Base-by-base conservation (phyloP, 1,140 invertebrate species). In the Bombus confusus region DNA sequence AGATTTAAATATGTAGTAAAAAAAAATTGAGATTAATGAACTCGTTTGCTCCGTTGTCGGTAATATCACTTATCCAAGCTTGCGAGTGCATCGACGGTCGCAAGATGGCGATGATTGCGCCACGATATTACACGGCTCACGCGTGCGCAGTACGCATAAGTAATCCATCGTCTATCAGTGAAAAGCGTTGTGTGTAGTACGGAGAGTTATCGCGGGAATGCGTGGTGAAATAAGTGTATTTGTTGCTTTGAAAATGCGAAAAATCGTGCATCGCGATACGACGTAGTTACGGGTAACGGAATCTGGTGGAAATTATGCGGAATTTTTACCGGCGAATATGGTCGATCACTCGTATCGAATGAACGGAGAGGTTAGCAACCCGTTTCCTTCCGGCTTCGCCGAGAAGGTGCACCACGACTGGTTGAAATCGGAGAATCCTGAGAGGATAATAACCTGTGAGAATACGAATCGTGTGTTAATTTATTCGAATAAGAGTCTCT, bases 381-480 rank as follows among this genome's bases (percentile, higher is more conserved):
- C 22, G 28, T 72, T 78, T 39, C 34, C 66, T 37, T 72, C 66
- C 5, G 64, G 64, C n/a, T 85, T 91, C 31, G 84, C 85, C 25
- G 69, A 84, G 12, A 77, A 68, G 18, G 52, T 86, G 13, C 87
- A 74, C 2, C n/a, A 31, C 13, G 85, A 88, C 3, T 91, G 89
- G 89, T 39, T 89, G 22, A 89, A 78, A 41, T 77, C 85, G 18
- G 52, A 37, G 6, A 83, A 86, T 6, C 87, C 89, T 8, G 79
- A 80, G 15, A 34, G 13, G 8, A 15, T 73, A 22, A 10, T 89
- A 15, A 83, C 71, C 13, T 86, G 71, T 37, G 64, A 77, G 3
- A 34, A 37, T 4, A 22, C 73, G 25, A 10, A 59, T 2, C 57
- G 81, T 22, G 77, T 87, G 25, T 41, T 66, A 3, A 74, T 90